Evolutionary conservation across 2,797 vertebrate species (phyloP).

Genomic region (Chiloscyllium punctatum): DNA sequence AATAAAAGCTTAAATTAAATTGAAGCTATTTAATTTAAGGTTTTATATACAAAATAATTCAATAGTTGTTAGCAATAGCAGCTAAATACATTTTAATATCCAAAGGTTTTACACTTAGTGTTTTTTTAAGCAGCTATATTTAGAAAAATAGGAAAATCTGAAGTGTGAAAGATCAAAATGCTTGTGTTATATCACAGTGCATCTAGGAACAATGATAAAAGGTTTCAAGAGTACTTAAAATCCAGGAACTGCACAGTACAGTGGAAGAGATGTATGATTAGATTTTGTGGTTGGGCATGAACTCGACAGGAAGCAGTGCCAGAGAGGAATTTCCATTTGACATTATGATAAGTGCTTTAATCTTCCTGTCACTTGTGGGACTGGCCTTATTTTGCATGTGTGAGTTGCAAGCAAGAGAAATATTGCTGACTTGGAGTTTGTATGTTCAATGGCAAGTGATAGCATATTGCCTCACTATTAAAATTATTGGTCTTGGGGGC

Average conservation of each 20-base stretch:
- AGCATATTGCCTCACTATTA: not conserved
- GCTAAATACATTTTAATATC: not conserved
- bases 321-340: not conserved
- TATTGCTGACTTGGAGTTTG: not conserved
- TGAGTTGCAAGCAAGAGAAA: not conserved
- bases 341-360: not conserved
- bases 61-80: not conserved
- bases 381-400: not conserved
- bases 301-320: not conserved
- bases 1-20: not conserved
- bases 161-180: not conserved
- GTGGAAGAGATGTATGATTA: not conserved
- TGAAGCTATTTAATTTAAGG: not conserved
- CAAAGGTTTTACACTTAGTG: not conserved
- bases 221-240: not conserved
- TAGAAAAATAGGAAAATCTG: not conserved
- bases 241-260: not conserved
- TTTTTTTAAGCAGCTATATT: not conserved
- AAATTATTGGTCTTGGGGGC: not conserved
- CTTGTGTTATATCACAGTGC: not conserved
- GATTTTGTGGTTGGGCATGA: not conserved
- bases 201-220: not conserved
- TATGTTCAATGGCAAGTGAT: not conserved
- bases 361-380: not conserved
- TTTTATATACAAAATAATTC: not conserved